Percentiles rank a stretch among this genome's conserved stretches.
Conservation (phyloP, 2,888 invertebrate species). For the Clusia tigrina region DNA sequence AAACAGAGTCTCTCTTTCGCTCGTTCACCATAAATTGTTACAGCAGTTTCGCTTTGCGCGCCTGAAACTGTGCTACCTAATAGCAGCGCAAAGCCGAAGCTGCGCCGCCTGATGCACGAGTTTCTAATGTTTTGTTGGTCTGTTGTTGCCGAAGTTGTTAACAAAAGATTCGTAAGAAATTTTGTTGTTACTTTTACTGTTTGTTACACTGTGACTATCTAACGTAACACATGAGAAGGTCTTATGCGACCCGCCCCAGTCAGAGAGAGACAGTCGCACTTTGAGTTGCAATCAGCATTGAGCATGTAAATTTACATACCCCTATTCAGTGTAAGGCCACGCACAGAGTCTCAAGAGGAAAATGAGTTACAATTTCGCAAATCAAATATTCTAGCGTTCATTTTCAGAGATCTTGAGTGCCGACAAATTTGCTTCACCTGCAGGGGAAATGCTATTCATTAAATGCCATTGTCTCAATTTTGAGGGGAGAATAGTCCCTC, state of each 20-base stretch:
- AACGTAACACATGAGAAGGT: neutral
- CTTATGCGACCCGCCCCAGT: neutral
- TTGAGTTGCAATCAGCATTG: neutral
- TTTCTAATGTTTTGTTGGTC: neutral
- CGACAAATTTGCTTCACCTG: neutral
- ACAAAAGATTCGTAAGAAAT: neutral
- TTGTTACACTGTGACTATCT: neutral
- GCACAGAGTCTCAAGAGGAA: too few species aligned
- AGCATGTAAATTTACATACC: too few species aligned
- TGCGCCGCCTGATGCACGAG: neutral
- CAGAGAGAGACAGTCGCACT: neutral
- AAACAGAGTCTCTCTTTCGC: conserved; percentile 22
- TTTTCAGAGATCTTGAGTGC: too few species aligned
- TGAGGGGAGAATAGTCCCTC: neutral
- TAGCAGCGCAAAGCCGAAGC: conserved; percentile 11
- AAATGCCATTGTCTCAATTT: neutral
- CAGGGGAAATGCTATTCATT: neutral
- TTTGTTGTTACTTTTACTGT: conserved; percentile 2
- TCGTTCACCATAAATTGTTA: conserved; percentile 10
- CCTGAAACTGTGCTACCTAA: too few species aligned
- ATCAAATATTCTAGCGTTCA: neutral
- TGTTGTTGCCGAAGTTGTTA: neutral
- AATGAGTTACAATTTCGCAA: neutral
- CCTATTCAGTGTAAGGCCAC: neutral
- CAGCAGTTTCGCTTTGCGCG: conserved; percentile 9